These are phyloP conservation scores for Nothura maculosa DNA, from an alignment of 2,797 vertebrate species.

Conservation along the genomic window DNA sequence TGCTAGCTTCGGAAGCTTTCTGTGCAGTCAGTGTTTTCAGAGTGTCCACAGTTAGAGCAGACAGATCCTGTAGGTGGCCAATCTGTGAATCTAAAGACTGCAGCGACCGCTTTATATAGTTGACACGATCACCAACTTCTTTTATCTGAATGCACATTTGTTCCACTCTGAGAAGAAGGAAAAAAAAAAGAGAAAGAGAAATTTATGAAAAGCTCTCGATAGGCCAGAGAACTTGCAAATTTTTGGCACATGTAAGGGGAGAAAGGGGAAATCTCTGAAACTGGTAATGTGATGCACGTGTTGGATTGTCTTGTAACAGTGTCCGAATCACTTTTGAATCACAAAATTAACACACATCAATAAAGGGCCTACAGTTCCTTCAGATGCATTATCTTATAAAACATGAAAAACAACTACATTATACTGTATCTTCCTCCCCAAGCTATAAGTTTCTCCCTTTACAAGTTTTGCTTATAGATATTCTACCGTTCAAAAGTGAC, in stretches of 20 bases:
- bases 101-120: slow-evolving; percentile 97
- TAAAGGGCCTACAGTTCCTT: not conserved
- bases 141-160: slow-evolving; percentile 97
- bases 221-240: not conserved
- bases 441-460: not conserved
- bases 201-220: not conserved
- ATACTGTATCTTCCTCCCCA: rapidly evolving
- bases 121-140: slow-evolving; percentile 97
- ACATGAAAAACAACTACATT: not conserved
- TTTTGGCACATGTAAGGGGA: not conserved
- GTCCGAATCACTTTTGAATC: not conserved
- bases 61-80: slow-evolving; percentile 99
- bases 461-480: not conserved
- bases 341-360: not conserved
- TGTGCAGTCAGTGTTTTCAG: slow-evolving; percentile 96
- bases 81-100: slow-evolving; percentile 98
- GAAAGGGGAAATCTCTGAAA: not conserved
- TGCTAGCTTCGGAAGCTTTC: slow-evolving; percentile 96
- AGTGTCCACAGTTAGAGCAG: slow-evolving; percentile 96
- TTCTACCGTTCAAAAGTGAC: slow-evolving; percentile 95
- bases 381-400: not conserved
- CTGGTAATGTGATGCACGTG: not conserved
- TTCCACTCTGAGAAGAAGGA: slow-evolving; percentile 87
- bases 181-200: slow-evolving; percentile 42
- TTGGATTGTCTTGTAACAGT: not conserved